Percentiles rank a stretch among this genome's conserved stretches.
These are phyloP conservation scores for Catharus minimus DNA, from an alignment of 2,113 vertebrate genomes.

Conservation along the genomic window DNA sequence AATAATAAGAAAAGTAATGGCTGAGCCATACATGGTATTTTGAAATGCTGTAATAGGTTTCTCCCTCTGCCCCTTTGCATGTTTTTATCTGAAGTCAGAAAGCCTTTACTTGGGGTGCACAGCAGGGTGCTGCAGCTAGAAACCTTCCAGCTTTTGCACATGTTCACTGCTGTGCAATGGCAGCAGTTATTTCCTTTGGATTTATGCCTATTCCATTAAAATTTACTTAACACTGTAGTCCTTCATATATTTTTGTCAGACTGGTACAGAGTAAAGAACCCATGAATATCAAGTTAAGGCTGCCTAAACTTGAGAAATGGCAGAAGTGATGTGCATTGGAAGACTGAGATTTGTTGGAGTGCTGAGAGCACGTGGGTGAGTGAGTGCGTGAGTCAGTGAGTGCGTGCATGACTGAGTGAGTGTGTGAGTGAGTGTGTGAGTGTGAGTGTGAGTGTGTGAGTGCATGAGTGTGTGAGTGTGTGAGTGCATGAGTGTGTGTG, in stretches of 20 bases:
- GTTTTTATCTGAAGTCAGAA: neutral
- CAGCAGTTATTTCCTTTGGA: neutral
- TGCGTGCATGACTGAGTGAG: too few species aligned
- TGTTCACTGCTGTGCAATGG: neutral
- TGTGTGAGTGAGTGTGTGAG: too few species aligned
- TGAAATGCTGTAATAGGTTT: neutral
- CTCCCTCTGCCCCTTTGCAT: accelerated
- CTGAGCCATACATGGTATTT: neutral
- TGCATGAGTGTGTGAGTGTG: too few species aligned
- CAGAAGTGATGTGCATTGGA: neutral
- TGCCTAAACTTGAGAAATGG: neutral
- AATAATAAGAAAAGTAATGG: neutral
- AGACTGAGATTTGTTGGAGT: neutral
- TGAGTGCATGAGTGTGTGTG: too few species aligned
- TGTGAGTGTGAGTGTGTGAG: too few species aligned
- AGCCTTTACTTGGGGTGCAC: neutral
- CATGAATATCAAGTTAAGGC: neutral
- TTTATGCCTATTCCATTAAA: neutral
- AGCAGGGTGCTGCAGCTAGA: neutral
- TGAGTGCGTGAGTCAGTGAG: too few species aligned
- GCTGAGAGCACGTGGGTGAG: neutral
- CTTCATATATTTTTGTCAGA: neutral
- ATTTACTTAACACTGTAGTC: neutral
- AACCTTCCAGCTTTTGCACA: neutral
- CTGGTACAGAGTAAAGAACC: neutral